Evolutionary conservation across 2,113 vertebrate species (phyloP).

Genomic region (Mixornis gularis): DNA sequence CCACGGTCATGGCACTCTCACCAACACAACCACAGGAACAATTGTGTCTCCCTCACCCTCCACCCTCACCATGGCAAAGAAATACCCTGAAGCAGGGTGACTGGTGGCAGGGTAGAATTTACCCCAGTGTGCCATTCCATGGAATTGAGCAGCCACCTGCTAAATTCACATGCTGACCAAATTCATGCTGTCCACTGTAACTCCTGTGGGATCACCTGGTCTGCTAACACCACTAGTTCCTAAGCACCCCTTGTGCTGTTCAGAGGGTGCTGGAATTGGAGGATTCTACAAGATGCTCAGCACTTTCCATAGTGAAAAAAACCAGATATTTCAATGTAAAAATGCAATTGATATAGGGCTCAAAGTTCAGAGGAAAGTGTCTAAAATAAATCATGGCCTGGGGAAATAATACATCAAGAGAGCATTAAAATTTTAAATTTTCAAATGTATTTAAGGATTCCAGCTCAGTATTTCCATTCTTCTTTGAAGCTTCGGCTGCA

Average conservation of each 20-base stretch:
- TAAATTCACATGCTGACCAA: not conserved
- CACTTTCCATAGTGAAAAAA: not conserved
- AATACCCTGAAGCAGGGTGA: not conserved
- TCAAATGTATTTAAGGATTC: not conserved
- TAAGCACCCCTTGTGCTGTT: not conserved
- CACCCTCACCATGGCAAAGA: not conserved
- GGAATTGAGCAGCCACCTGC: not conserved
- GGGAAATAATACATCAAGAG: not conserved
- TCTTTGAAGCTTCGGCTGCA: not conserved
- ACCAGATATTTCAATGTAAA: not conserved
- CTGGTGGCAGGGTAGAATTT: not conserved
- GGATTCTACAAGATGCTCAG: not conserved
- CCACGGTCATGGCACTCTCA: not conserved
- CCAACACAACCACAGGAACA: not conserved
- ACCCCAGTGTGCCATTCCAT: not conserved
- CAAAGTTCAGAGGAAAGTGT: not conserved
- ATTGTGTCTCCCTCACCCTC: accelerated
- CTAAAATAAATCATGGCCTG: not conserved
- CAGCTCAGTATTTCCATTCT: not conserved
- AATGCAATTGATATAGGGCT: not conserved
- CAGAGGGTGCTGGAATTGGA: not conserved
- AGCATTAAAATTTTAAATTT: not conserved
- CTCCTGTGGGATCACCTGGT: not conserved
- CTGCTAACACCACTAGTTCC: not conserved
- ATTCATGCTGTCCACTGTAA: not conserved